Percentiles rank a stretch among this genome's conserved stretches.
Evolutionary conservation across 1,140 invertebrate genomes (phyloP).

Genomic region (Dryas iulia): DNA sequence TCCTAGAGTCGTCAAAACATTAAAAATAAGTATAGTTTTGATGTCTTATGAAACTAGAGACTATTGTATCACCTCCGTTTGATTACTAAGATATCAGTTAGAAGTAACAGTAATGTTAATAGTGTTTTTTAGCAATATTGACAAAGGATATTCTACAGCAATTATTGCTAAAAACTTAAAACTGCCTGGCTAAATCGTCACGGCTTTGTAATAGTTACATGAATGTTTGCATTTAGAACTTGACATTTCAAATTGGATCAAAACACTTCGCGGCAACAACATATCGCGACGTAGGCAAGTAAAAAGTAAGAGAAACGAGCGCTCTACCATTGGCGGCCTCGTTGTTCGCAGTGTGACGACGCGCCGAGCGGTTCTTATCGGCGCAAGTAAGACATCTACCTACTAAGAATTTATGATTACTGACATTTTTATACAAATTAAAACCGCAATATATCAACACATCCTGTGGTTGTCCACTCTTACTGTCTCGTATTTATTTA

Average conservation of each 20-base stretch:
- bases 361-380: slow-evolving; percentile 39
- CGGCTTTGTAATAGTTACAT: neutral
- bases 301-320: slow-evolving; percentile 40
- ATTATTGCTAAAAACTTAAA: neutral
- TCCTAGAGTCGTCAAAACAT: too few relatives aligned
- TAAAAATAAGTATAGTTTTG: too few relatives aligned
- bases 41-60: too few relatives aligned
- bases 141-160: too few relatives aligned
- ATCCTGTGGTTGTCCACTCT: slow-evolving; percentile 14
- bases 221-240: neutral
- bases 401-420: slow-evolving; percentile 4
- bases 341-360: slow-evolving; percentile 55
- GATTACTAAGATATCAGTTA: too few relatives aligned
- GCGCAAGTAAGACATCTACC: slow-evolving; percentile 21
- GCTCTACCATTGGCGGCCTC: slow-evolving; percentile 39
- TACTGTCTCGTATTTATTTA: slow-evolving; percentile 24
- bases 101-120: too few relatives aligned
- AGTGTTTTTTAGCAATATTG: too few relatives aligned
- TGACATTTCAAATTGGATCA: slow-evolving; percentile 18
- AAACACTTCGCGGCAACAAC: slow-evolving; percentile 10
- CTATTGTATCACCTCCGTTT: too few relatives aligned
- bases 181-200: neutral
- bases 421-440: slow-evolving; percentile 7
- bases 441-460: neutral
- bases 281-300: slow-evolving; percentile 19